Evolutionary conservation across 2,113 vertebrate genomes (phyloP).

Genomic region (Lycaon pictus): DNA sequence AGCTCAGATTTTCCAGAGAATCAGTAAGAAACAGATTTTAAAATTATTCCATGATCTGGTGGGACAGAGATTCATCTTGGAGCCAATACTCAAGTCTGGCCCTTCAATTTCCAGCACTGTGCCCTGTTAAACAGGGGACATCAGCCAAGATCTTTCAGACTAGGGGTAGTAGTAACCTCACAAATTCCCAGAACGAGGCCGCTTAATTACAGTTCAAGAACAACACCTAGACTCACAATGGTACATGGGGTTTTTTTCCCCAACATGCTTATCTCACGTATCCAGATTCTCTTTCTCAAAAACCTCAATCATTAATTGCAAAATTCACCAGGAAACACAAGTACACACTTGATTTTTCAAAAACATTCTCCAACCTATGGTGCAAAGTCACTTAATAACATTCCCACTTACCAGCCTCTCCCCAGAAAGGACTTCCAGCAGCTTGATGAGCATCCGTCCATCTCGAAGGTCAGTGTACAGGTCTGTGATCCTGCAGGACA

Average conservation of each 20-base stretch:
- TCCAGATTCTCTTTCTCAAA: background rate
- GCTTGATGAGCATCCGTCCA: slow-evolving; percentile 97
- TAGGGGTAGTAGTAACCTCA: background rate
- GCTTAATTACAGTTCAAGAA: background rate
- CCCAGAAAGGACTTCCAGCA: slow-evolving; percentile 96
- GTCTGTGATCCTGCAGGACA: slow-evolving; percentile 97
- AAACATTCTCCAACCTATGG: background rate
- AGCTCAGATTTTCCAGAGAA: slow-evolving; percentile 68
- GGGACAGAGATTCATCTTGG: background rate
- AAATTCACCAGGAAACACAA: background rate
- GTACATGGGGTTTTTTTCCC: background rate
- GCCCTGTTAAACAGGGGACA: background rate
- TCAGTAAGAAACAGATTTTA: slow-evolving; percentile 59
- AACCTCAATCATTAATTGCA: background rate
- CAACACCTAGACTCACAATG: background rate
- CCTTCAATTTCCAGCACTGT: background rate
- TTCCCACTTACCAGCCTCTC: slow-evolving; percentile 92
- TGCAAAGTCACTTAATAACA: background rate
- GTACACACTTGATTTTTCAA: background rate
- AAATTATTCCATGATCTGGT: slow-evolving; percentile 62
- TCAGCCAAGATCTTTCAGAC: slow-evolving; percentile 17
- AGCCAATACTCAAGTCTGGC: background rate
- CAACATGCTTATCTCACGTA: background rate
- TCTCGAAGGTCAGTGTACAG: slow-evolving; percentile 96
- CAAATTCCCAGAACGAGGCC: background rate